Evolutionary conservation across 2,888 invertebrate species (phyloP).

Genomic region (Lycocerus yunnanus): DNA sequence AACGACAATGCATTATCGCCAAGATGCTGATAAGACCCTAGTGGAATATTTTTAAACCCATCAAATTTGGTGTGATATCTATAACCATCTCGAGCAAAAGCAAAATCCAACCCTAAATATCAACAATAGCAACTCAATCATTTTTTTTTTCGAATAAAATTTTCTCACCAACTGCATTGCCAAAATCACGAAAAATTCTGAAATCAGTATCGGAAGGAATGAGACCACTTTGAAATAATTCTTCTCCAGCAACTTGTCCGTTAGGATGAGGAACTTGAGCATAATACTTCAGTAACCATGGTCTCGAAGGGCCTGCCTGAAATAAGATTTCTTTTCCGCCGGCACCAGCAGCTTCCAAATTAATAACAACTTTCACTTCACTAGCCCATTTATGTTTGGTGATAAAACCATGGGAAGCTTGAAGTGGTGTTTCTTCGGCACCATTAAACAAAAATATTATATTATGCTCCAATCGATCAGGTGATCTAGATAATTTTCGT

Average conservation of each 20-base stretch:
- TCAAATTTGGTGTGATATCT: conserved; percentile 69
- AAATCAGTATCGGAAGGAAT: conserved; percentile 84
- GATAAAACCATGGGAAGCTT: conserved; percentile 69
- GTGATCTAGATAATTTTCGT: conserved; percentile 58
- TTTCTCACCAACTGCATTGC: conserved; percentile 58
- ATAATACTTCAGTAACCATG: conserved; percentile 66
- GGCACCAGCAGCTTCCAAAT: conserved; percentile 90
- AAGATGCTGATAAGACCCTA: conserved; percentile 66
- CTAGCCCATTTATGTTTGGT: conserved; percentile 76
- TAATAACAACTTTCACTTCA: conserved; percentile 78
- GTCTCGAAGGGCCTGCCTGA: conserved; percentile 79
- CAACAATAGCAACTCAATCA: neutral
- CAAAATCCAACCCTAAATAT: conserved; percentile 63
- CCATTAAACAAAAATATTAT: conserved; percentile 75
- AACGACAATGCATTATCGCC: conserved; percentile 65
- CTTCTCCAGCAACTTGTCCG: conserved; percentile 63
- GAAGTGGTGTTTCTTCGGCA: conserved; percentile 70
- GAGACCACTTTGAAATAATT: conserved; percentile 68
- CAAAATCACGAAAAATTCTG: conserved; percentile 76
- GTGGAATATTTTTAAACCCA: conserved; percentile 58
- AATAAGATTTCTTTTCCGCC: conserved; percentile 91
- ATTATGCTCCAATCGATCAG: conserved; percentile 59
- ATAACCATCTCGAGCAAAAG: conserved; percentile 67
- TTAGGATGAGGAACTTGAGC: conserved; percentile 63
- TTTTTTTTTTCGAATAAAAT: neutral